These are phyloP conservation scores for Myodes glareolus DNA, from an alignment of 2,113 vertebrate species.

Conservation along the genomic window DNA sequence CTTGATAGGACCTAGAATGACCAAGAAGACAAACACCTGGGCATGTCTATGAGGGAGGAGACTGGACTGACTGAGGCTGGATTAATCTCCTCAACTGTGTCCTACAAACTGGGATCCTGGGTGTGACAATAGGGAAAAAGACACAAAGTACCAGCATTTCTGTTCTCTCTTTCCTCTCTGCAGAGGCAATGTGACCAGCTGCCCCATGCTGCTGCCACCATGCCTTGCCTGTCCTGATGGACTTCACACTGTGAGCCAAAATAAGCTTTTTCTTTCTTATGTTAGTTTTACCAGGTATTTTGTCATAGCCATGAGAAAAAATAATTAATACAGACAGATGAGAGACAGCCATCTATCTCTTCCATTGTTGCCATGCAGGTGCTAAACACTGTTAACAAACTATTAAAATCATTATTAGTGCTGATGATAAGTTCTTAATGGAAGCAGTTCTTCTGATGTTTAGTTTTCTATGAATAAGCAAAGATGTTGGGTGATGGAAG, in stretches of 20 bases:
- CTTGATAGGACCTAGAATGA: neutral
- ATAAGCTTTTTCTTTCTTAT: too few species aligned
- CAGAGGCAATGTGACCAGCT: neutral
- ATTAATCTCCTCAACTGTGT: neutral
- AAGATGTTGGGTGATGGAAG: neutral
- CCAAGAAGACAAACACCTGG: neutral
- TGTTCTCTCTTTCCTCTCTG: neutral
- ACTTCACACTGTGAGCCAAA: neutral
- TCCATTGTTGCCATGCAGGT: too few species aligned
- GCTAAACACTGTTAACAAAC: too few species aligned
- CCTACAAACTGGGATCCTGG: too few species aligned
- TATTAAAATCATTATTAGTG: neutral
- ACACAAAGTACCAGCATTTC: neutral
- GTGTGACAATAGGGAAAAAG: fast-evolving
- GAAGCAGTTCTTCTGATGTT: neutral
- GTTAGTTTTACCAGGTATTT: neutral
- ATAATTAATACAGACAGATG: neutral
- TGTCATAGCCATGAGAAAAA: neutral
- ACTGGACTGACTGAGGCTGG: too few species aligned
- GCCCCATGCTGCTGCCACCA: neutral
- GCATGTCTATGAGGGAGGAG: neutral
- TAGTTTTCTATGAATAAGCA: neutral
- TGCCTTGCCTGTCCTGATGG: too few species aligned
- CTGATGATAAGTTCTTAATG: neutral
- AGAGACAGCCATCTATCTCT: neutral